These are phyloP conservation scores for Tetrax tetrax DNA, from an alignment of 2,113 vertebrate genomes.

Conservation along the genomic window DNA sequence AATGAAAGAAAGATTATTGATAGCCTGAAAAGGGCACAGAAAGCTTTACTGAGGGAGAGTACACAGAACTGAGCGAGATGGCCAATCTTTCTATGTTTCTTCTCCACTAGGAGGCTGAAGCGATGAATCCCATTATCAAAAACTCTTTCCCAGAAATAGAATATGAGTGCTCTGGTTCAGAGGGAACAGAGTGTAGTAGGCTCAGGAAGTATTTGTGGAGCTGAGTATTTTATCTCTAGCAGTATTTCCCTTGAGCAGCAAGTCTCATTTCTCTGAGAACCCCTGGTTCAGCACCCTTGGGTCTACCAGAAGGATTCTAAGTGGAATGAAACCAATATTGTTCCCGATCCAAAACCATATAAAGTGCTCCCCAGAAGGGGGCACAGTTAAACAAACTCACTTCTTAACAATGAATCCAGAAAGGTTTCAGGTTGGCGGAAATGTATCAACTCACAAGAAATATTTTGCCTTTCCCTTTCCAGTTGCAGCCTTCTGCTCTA, in stretches of 20 bases:
- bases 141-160: constrained; percentile 16
- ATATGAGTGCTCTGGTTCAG: not conserved
- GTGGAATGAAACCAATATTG: not conserved
- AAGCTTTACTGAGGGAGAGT: not conserved
- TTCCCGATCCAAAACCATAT: not conserved
- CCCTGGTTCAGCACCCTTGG: not conserved
- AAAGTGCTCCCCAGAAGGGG: not conserved
- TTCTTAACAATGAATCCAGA: not conserved
- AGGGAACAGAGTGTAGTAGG: not conserved
- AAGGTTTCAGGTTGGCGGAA: not conserved
- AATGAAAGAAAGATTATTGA: not conserved
- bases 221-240: not conserved
- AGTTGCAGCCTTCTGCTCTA: not conserved
- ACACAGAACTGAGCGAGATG: not conserved
- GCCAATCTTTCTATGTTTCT: not conserved
- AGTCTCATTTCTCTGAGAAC: not conserved
- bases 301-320: not conserved
- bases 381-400: not conserved
- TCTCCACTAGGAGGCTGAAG: not conserved
- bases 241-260: not conserved
- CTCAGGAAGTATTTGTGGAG: not conserved
- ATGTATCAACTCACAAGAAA: not conserved
- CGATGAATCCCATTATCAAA: constrained; percentile 28
- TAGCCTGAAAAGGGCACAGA: not conserved
- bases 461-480: not conserved